phyloP scores from a whole-genome alignment of 2,797 vertebrate genomes.

The Anguilla obscura region DNA sequence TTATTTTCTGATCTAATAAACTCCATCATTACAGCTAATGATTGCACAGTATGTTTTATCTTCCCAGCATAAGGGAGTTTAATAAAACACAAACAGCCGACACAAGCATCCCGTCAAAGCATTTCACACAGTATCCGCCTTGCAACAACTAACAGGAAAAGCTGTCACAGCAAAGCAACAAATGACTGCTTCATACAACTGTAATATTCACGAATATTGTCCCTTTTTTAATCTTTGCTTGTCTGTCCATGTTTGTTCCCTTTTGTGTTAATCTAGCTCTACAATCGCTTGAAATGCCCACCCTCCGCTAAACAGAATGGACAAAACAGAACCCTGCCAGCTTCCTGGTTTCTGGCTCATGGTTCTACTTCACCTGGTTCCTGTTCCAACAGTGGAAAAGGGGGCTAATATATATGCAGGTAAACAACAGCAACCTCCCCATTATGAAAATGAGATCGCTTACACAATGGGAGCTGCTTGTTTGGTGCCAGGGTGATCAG shows the following conservation, averaged over 20 bases:
- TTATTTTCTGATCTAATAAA: neutral
- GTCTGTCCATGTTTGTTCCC: neutral
- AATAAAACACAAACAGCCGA: neutral
- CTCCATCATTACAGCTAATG: neutral
- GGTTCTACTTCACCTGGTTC: constrained; percentile 23
- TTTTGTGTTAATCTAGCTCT: neutral
- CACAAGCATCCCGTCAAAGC: neutral
- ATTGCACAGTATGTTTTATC: neutral
- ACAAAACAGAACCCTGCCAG: neutral
- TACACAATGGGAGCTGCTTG: constrained; percentile 29
- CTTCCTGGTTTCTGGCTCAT: neutral
- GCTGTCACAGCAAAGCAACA: neutral
- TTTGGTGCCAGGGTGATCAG: constrained; percentile 30
- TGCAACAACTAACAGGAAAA: neutral
- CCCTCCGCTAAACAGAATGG: neutral
- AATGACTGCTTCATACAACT: neutral
- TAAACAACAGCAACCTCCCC: constrained; percentile 44
- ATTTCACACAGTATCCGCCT: neutral
- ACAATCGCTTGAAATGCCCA: neutral
- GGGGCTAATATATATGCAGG: constrained; percentile 18
- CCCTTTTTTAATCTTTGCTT: neutral
- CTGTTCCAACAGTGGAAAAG: neutral
- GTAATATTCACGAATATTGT: neutral
- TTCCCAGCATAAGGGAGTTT: neutral
- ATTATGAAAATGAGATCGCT: constrained; percentile 49